Conservation (phyloP, 2,797 vertebrate genomes). For the Arrhamphus sclerolepis region DNA sequence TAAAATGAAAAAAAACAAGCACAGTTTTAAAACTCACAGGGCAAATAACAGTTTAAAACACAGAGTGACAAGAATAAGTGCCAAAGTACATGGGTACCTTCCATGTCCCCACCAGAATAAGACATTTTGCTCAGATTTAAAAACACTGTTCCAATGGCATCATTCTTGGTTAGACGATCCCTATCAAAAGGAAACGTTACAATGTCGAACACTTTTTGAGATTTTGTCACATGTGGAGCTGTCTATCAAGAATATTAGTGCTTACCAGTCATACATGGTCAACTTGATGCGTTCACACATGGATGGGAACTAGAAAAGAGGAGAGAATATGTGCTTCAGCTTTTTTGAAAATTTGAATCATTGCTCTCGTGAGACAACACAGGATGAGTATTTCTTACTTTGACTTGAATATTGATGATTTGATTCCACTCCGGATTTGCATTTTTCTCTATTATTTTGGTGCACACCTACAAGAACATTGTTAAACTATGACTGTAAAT, state of each 20-base stretch:
- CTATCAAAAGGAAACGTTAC: conserved; percentile 68
- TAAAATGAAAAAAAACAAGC: conserved; percentile 31
- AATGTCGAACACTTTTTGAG: conserved; percentile 14
- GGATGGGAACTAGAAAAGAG: conserved; percentile 89
- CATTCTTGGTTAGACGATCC: conserved; percentile 94
- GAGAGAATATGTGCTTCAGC: conserved; percentile 5
- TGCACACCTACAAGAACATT: conserved; percentile 81
- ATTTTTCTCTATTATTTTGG: conserved; percentile 92
- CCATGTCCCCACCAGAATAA: conserved; percentile 90
- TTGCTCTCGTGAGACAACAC: background rate
- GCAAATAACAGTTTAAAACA: background rate
- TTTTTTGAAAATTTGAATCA: background rate
- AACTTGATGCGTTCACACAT: conserved; percentile 95
- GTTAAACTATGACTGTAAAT: conserved; percentile 13
- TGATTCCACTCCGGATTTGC: conserved; percentile 99
- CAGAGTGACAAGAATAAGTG: background rate
- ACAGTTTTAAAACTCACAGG: background rate
- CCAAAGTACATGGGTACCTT: conserved; percentile 78
- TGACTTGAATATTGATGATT: conserved; percentile 90
- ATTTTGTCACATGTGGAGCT: background rate
- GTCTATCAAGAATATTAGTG: conserved; percentile 2
- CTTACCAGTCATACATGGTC: conserved; percentile 94
- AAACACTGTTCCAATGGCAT: conserved; percentile 90
- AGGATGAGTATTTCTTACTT: conserved; percentile 80
- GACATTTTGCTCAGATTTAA: conserved; percentile 93